Base-by-base conservation (phyloP, 2,113 vertebrate species). In the Lagopus leucura region DNA sequence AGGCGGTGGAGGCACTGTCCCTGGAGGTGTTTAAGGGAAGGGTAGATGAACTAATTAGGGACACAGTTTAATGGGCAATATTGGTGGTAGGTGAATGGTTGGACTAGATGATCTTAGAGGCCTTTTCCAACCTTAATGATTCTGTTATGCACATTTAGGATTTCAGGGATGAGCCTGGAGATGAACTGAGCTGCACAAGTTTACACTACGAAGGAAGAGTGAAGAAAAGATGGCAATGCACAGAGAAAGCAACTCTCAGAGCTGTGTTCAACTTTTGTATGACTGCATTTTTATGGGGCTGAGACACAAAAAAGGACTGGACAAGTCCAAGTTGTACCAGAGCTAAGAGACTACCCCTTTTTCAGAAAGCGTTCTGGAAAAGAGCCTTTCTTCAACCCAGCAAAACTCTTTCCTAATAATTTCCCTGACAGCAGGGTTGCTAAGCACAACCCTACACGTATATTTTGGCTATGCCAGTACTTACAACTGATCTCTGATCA, bases 121-220 rank as follows among this genome's bases (percentile, higher is more conserved):
- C 20, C 45, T 47, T 10, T 47, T 47, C 45, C 45, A 47, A 47
- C 45, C 8, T 47, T 10, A 47, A 47, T 47, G 45, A 47, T 47
- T 47, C 45, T 47, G 20, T 47, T 18, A 47, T 47, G 19, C 45
- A 47, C 45, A 10, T 14, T 13, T 36, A 10, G 30, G 43, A 69
- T 69, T 43, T 34, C 32, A 32, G 14, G 10, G 38, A 65, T 17
- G 58, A 60, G n/a, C 21, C 58, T 9, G 38, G 43, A 47, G 20
- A n/a, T 17, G 43, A 47, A 28, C 25, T 2, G 24, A 18, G 61
- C 38, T 64, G 43, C 43, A 24, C 8, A 19, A 64, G 38, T 19
- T 30, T 27, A 14, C 1, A 0, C 17, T 22, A 32, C 1, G 0
- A 80, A 13, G 42, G 70, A 76, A 67, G 63, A 76, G n/a, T 52